These are phyloP conservation scores for Dryobota labecula DNA, from an alignment of 2,888 invertebrate genomes.

Conservation along the genomic window DNA sequence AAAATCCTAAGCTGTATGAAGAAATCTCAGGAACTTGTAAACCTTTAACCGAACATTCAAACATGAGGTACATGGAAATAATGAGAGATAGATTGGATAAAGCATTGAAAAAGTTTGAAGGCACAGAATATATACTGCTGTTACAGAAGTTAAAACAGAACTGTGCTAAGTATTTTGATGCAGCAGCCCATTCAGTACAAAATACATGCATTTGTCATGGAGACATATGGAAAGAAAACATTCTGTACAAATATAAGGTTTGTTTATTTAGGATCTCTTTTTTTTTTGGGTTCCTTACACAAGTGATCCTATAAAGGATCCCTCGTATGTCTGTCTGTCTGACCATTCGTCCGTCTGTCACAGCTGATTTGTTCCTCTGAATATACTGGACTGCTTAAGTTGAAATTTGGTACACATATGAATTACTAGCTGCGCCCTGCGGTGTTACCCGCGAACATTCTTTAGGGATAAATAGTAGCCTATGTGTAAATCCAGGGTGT, in stretches of 20 bases:
- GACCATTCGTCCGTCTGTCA: too few species aligned
- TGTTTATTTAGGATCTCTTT: conserved; percentile 35
- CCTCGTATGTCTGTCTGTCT: too few species aligned
- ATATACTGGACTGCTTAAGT: too few species aligned
- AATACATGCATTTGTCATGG: conserved; percentile 83
- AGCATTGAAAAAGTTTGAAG: conserved; percentile 76
- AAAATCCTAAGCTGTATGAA: conserved; percentile 69
- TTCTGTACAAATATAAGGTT: conserved; percentile 84
- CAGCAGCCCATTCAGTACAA: conserved; percentile 66
- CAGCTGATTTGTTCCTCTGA: too few species aligned
- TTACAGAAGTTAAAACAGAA: conserved; percentile 73
- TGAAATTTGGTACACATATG: too few species aligned
- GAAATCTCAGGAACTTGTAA: conserved; percentile 75
- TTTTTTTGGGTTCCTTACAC: too few species aligned
- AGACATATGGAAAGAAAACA: conserved; percentile 88
- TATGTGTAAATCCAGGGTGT: too few species aligned
- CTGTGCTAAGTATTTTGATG: conserved; percentile 73
- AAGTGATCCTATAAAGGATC: too few species aligned
- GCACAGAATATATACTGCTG: conserved; percentile 73
- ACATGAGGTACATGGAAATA: conserved; percentile 80
- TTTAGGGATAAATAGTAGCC: too few species aligned
- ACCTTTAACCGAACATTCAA: conserved; percentile 76
- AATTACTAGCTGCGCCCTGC: too few species aligned
- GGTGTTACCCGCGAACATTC: too few species aligned
- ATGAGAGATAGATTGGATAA: conserved; percentile 81